Base-by-base conservation (phyloP, 2,797 vertebrate species). In the Cebuella pygmaea region DNA sequence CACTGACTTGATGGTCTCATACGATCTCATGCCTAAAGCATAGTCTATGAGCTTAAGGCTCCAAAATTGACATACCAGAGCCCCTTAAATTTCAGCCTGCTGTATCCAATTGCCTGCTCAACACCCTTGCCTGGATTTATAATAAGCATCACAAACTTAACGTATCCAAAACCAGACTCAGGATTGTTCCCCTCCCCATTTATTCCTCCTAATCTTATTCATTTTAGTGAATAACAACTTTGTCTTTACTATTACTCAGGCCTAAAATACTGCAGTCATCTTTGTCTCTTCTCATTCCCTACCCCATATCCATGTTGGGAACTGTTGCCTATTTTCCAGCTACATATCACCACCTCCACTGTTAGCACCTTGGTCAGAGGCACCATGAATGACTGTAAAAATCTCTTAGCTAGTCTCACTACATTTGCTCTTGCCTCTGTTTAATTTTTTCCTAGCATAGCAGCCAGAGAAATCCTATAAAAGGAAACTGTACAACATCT, bases 281-380 rank as follows among this genome's bases (percentile, higher is more conserved):
- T 72, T 72, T 67, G 15, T 72, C 33, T 72, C 44, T 90, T 85
- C 41, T 92, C 41, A 52, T 89, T 86, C 55, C 78, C 36, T 70
- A 44, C 15, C 10, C 7, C 19, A 39, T 14, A 79, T 52, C 72
- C 57, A 50, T 17, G 22, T 46, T 17, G 46, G 80, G 50, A 86
- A 95, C 39, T 10, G 2, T 6, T 50, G n/a, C 50, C 15, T 36
- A 0, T 55, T 70, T 30, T 46, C 57, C n/a, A 61, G 5, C 19
- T 3, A 46, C 20, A 39, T 48, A 2, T 36, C 33, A 30, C 20
- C 26, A 22, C 33, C 46, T 44, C 39, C 17, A 50, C 8, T 12
- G 39, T 72, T 48, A 93, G 82, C 20, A 87, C 75, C 86, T 75
- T 87, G 89, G 74, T 87, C 67, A 96, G 93, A 89, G 61, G 14